Evolutionary conservation across 1,140 invertebrate species (phyloP).

Genomic region (Rhynchophorus ferrugineus): DNA sequence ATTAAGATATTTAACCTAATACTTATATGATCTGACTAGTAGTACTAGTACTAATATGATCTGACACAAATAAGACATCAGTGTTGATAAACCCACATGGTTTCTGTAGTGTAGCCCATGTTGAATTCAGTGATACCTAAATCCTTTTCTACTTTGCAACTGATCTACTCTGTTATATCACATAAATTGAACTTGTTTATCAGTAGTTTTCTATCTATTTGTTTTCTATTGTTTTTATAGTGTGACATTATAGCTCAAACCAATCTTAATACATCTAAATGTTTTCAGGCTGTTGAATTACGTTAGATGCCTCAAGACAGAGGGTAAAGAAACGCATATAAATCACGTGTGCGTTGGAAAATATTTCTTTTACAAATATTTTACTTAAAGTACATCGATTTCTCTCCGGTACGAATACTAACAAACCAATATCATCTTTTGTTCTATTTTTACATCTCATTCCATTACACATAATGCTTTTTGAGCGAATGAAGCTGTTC

Average conservation of each 20-base stretch:
- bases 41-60: too few species aligned
- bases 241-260: not conserved
- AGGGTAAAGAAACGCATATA: not conserved
- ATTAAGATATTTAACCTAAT: too few species aligned
- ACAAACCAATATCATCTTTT: not conserved
- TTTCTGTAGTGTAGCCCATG: too few species aligned
- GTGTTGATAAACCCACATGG: too few species aligned
- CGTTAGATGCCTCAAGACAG: constrained; percentile 5
- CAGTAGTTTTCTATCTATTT: not conserved
- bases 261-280: not conserved
- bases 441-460: not conserved
- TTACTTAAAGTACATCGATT: not conserved
- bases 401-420: too few species aligned
- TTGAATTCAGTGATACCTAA: not conserved
- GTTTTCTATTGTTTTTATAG: not conserved
- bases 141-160: not conserved
- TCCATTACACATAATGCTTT: not conserved
- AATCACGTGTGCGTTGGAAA: constrained; percentile 9
- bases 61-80: too few species aligned
- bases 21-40: too few species aligned
- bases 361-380: constrained; percentile 1
- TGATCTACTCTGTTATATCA: too few species aligned
- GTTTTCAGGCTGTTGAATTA: constrained; percentile 15
- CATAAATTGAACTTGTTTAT: not conserved
- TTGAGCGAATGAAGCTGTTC: not conserved